Percentiles rank a stretch among this genome's conserved stretches.
Evolutionary conservation across 2,113 vertebrate species (phyloP).

Genomic region (Lanius collurio): DNA sequence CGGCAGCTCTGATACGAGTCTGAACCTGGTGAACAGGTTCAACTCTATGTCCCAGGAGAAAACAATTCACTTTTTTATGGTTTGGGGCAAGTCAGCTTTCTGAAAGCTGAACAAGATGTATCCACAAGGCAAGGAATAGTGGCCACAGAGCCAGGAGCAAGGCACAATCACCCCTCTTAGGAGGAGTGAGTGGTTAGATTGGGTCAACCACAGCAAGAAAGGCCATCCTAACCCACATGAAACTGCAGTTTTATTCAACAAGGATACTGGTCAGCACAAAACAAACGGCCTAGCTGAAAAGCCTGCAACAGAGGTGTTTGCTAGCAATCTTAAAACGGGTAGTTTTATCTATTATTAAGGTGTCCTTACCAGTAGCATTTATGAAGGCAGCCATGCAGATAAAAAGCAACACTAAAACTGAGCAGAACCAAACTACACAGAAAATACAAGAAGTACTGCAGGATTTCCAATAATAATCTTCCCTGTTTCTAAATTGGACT

Average conservation of each 20-base stretch:
- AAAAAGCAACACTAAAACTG: neutral
- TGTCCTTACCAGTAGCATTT: neutral
- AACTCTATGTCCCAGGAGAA: neutral
- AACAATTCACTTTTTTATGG: neutral
- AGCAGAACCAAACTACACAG: neutral
- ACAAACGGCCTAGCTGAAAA: neutral
- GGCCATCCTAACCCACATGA: neutral
- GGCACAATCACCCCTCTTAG: neutral
- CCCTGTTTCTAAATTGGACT: neutral
- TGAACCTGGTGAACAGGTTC: conserved; percentile 42
- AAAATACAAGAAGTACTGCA: neutral
- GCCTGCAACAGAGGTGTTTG: neutral
- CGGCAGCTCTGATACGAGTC: neutral
- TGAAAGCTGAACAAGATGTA: neutral
- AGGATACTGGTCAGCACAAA: neutral
- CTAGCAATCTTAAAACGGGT: neutral
- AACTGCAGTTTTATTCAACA: neutral
- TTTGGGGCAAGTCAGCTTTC: neutral
- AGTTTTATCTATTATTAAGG: neutral
- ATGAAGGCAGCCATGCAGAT: neutral
- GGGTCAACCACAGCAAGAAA: neutral
- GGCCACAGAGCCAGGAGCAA: neutral
- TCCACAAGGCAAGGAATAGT: neutral
- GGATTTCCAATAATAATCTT: neutral
- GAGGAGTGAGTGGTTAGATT: neutral